Base-by-base conservation (phyloP, 2,113 vertebrate species). In the Panthera tigris region DNA sequence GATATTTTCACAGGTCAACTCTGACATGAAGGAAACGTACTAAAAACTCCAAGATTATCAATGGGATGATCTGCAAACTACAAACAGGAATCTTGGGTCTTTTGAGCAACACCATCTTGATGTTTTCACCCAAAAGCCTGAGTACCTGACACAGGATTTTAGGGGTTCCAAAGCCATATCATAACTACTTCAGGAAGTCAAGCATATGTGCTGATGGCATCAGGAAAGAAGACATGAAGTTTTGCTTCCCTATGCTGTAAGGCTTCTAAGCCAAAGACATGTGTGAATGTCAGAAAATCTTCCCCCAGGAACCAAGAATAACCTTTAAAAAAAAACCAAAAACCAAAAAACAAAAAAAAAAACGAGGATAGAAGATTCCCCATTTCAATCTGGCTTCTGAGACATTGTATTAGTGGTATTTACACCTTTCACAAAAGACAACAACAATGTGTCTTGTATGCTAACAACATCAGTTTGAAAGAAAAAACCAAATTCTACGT, bases 391-490 rank as follows among this genome's bases (percentile, higher is more conserved):
- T 15, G n/a, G 23, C 31, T 93, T 86, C 74, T 87, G 45, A 86
- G 55, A 93, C 50, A 65, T 23, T 82, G 73, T 79, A 23, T 82
- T 83, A 78, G 69, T 91, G 93, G 74, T 65, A 83, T 50, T 88
- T 78, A 81, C 50, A 76, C 73, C 66, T 83, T 82, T 81, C 82
- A 93, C 74, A 91, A 73, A 87, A 83, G 86, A 95, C 4, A 52
- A 81, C 48, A 23, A 61, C 1, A 5, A 78, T 71, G 68, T 76
- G 7, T 88, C 52, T 84, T 48, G 3, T 86, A 68, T 87, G 85
- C 89, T 96, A 86, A 90, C 65, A 81, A 84, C 5, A 29, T 71
- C 91, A 95, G 33, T 79, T 95, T 66, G 27, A 79, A 23, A 61
- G 57, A 61, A 61, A 80, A 48, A 41, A 73, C 31, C 71, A 80